Base-by-base conservation (phyloP, 2,888 invertebrate species). In the Zaprionus obscuricornis region DNA sequence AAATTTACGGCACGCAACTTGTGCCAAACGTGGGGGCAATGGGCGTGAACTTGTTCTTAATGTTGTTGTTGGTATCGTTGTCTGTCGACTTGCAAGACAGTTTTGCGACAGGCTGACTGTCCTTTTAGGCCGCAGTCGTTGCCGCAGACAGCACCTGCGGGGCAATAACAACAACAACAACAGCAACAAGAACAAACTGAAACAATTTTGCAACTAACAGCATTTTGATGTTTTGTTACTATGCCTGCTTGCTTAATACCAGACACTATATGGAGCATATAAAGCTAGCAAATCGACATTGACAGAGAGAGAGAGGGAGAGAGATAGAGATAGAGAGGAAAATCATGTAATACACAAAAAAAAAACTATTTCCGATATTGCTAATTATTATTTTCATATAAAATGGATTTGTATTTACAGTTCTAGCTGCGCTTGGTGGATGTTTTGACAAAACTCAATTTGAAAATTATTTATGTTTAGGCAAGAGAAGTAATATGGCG, bases 1-100 rank as follows among this genome's bases (percentile, higher is more conserved):
- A 76, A 76, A 76, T 76, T 76, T 76, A 76, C 82, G 82, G 70
- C 75, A 76, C 75, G 75, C 75, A 76, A 76, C 78, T 81, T 74
- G 75, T 36, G 56, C 31, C 43, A 7, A 33, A 10, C 27, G 27
- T n/a, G 27, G 8, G 39, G 54, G 51, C 64, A 52, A 70, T 74
- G 74, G 75, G 82, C 69, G 69, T 82, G 78, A 77, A 76, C 71
- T 73, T 63, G 56, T 55, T 20, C 11, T 29, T 29, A 4, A 10
- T 29, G n/a, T 29, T 29, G 29, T n/a, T 29, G n/a, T n/a, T n/a
- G n/a, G n/a, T 39, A 31, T 36, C 34, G 59, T 57, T 59, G 72
- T 50, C 40, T 64, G 73, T 68, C 71, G 66, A 51, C 47, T 36
- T 49, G 51, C 39, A 70, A 75, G 73, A 72, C 73, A n/a, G 73